Percentiles rank a stretch among this genome's conserved stretches.
Evolutionary conservation across 2,113 vertebrate genomes (phyloP).

Genomic region (Gasterosteus aculeatus): DNA sequence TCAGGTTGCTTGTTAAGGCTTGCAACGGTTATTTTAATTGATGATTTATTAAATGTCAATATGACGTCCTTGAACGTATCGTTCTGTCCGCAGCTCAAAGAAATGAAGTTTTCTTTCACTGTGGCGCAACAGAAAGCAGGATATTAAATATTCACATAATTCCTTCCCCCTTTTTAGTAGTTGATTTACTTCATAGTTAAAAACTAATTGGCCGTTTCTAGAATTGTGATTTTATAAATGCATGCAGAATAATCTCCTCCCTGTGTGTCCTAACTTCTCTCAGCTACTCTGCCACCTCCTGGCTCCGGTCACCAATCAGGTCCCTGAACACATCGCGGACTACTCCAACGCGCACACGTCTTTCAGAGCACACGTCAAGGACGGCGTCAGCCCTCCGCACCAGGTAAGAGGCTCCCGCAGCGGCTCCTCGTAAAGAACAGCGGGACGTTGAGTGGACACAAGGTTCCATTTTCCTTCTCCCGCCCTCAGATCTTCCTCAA

Average conservation of each 20-base stretch:
- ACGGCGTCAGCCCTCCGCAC: slow-evolving; percentile 77
- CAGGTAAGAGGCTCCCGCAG: slow-evolving; percentile 76
- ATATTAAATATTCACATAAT: no score
- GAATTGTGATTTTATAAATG: background rate
- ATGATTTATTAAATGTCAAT: no score
- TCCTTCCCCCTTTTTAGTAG: background rate
- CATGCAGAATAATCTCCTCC: background rate
- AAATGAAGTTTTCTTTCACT: no score
- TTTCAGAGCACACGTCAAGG: slow-evolving; percentile 86
- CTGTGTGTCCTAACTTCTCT: slow-evolving; percentile 11
- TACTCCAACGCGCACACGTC: slow-evolving; percentile 82
- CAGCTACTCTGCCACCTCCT: slow-evolving; percentile 91
- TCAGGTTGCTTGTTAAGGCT: no score
- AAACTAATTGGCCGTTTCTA: background rate
- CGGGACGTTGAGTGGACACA: background rate
- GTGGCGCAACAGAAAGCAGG: no score
- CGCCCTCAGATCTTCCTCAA: slow-evolving; percentile 68
- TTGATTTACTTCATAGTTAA: background rate
- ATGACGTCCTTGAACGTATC: no score
- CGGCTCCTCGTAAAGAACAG: background rate
- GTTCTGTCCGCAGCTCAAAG: no score
- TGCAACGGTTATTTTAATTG: no score
- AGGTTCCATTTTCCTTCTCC: background rate
- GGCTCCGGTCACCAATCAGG: slow-evolving; percentile 84
- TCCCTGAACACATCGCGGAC: slow-evolving; percentile 87